Base-by-base conservation (phyloP, 2,888 invertebrate species). In the Eubasilissa splendida region DNA sequence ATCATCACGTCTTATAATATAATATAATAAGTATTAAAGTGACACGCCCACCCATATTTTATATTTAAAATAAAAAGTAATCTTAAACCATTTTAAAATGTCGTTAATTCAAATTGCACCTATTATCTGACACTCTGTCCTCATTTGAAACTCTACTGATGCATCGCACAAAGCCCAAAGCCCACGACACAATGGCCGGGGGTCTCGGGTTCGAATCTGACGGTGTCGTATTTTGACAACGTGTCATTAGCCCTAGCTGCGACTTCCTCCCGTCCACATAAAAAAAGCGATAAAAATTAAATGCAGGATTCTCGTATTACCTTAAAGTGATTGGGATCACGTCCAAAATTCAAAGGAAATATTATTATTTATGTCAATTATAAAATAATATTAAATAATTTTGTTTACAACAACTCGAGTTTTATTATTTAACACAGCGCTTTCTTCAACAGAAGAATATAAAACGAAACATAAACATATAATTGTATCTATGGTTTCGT, bases 221-320 rank as follows among this genome's bases (percentile, higher is more conserved):
- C 50, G 71, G 77, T 77, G 77, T 77, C 77, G 54, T 77, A 50
- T 77, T 77, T 59, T 77, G 77, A 77, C 77, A 77, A 66, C 50
- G 53, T 71, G 77, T 77, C 77, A 77, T 77, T 77, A 77, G 60
- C 68, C 22, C 53, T 71, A 22, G 59, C 11, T 33, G 31, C 50
- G 9, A 58, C 71, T 77, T 71, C 77, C 77, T 68, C 31, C 56
- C 31, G 59, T 77, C 54, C 58, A 53, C 33, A 31, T 7, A 53
- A 76, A 60, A 76, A 50, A 52, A 76, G 54, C 76, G 76, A 76
- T 76, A 76, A 76, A 76, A 63, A 53, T 63, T 9, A 50, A 76
- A 76, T 76, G 42, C 9, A 33, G 14, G 14, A 63, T 50, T 76
- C 53, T 76, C 76, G 53, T 22, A 54, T 76, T 76, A 76, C 76